Evolutionary conservation across 2,888 invertebrate genomes (phyloP).

Genomic region (Agonopterix subpropinquella): DNA sequence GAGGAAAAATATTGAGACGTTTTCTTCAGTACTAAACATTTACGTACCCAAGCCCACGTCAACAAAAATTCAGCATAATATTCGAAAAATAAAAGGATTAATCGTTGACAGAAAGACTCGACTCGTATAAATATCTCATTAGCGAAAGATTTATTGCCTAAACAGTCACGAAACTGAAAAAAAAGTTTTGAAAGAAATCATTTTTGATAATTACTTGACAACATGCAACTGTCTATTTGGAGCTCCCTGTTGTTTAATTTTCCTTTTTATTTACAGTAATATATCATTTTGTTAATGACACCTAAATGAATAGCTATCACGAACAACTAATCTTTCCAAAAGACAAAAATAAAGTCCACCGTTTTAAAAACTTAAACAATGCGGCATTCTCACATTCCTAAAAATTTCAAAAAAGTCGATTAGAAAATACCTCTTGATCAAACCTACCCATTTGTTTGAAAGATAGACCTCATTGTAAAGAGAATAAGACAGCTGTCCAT

Average conservation of each 20-base stretch:
- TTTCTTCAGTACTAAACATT: too few species aligned
- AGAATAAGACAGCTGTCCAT: conserved; percentile 39
- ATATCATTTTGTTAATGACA: conserved; percentile 71
- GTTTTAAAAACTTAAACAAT: not conserved
- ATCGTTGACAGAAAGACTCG: conserved; percentile 59
- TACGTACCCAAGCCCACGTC: not conserved
- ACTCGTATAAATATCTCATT: conserved; percentile 73
- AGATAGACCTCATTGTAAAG: too few species aligned
- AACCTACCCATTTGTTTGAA: too few species aligned
- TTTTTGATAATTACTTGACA: conserved; percentile 71
- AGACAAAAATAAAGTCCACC: not conserved
- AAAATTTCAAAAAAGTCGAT: not conserved
- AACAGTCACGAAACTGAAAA: conserved; percentile 67
- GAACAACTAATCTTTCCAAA: conserved; percentile 21
- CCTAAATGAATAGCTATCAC: conserved; percentile 63
- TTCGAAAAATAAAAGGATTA: conserved; percentile 59
- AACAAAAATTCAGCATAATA: conserved; percentile 11
- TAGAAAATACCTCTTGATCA: too few species aligned
- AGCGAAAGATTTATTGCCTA: conserved; percentile 65
- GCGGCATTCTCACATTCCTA: not conserved
- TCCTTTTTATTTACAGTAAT: conserved; percentile 59
- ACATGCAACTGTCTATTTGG: conserved; percentile 73
- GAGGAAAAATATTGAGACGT: too few species aligned
- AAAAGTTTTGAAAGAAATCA: conserved; percentile 57
- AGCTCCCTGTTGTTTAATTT: conserved; percentile 51